These are phyloP conservation scores for Gonatopus flavifemur DNA, from an alignment of 1,140 invertebrate genomes.

Conservation along the genomic window DNA sequence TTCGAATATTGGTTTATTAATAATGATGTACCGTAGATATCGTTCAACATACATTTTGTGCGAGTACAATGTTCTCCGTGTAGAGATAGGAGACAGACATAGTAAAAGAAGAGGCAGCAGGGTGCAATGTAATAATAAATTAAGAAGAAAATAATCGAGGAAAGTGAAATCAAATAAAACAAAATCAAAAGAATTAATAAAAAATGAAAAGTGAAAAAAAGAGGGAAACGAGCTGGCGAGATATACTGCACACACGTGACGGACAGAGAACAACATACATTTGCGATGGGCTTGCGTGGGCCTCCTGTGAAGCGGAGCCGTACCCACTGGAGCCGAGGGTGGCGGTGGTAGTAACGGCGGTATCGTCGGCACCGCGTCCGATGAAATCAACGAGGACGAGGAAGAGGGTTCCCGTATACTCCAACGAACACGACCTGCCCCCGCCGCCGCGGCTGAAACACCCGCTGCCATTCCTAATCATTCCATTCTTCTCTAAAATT, in stretches of 20 bases:
- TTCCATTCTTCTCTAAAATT: no score
- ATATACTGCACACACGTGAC: conserved; percentile 26
- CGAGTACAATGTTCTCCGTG: no score
- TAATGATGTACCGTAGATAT: no score
- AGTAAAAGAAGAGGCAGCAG: no score
- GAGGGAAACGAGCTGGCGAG: conserved; percentile 22
- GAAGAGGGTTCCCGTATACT: conserved; percentile 49
- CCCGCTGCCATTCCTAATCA: conserved; percentile 48
- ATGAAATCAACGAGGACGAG: conserved; percentile 34
- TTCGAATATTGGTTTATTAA: no score
- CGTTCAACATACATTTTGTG: no score
- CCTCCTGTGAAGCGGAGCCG: conserved; percentile 46
- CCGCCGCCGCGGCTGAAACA: conserved; percentile 50
- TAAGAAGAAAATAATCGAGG: no score
- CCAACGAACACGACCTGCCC: conserved; percentile 46
- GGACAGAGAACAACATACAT: conserved; percentile 47
- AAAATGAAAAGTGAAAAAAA: conserved; percentile 17
- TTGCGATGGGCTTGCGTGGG: conserved; percentile 45
- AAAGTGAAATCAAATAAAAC: no score
- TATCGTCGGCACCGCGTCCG: conserved; percentile 36
- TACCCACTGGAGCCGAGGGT: conserved; percentile 42
- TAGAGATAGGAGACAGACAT: no score
- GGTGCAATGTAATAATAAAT: no score
- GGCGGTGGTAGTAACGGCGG: conserved; percentile 46
- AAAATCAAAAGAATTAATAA: no score